These are phyloP conservation scores for Pseudococcus longispinus DNA, from an alignment of 2,888 invertebrate genomes.

Conservation along the genomic window DNA sequence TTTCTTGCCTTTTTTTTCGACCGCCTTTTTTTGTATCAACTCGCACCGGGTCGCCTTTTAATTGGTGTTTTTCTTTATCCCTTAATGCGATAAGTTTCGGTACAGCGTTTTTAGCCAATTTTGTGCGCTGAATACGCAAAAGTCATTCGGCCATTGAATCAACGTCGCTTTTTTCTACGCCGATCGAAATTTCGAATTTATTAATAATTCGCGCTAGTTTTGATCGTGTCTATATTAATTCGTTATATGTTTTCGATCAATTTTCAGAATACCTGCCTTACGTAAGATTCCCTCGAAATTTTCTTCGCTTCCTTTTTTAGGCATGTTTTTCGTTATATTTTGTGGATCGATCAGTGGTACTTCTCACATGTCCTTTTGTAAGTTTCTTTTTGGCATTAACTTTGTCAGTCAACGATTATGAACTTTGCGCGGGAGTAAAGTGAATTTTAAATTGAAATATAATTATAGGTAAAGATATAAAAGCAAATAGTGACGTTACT, in stretches of 20 bases:
- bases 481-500: neutral
- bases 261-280: neutral
- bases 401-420: neutral
- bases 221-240: neutral
- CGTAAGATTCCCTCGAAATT: neutral
- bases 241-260: neutral
- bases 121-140: neutral
- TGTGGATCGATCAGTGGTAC: neutral
- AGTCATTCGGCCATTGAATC: neutral
- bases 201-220: neutral
- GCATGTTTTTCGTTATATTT: neutral
- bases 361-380: too few species aligned
- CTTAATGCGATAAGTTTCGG: conserved; percentile 17
- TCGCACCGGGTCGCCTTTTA: neutral
- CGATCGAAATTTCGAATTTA: neutral
- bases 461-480: neutral
- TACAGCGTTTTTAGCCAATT: neutral
- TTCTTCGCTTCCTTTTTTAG: neutral
- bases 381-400: neutral
- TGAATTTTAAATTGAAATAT: neutral
- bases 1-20: neutral
- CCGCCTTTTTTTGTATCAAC: neutral
- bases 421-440: neutral
- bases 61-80: conserved; percentile 26
- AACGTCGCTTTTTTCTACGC: neutral